Evolutionary conservation across 2,888 invertebrate genomes (phyloP), one percentile per base, ranked within the genome.

Genomic region (Melikaiella ostensackeni): DNA sequence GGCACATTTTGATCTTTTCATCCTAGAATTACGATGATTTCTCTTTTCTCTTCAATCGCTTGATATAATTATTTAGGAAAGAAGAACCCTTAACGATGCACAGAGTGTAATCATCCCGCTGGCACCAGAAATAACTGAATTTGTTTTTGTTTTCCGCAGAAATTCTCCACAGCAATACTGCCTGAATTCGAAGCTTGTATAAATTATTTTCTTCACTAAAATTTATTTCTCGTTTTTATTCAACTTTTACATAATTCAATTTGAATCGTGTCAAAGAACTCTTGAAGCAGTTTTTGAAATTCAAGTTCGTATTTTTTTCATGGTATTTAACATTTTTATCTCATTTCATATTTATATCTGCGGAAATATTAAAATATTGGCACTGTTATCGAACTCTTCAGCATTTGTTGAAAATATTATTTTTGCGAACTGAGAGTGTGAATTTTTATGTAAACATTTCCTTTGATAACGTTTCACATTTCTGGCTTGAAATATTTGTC

Each of bases 1-100:
- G 35, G 21, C 3, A 35, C 8, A 35, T 35, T 35, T 35, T 63
- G 19, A 63, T 63, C n/a, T 35, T 35, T 63, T 35, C 35, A 11
- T 35, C 5, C 21, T 13, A 24, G 9, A 42, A 30, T 27, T 27
- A 9, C 7, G 27, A 50, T 66, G 8, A 46, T 66, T 66, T 3
- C 9, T 66, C 27, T 27, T 27, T 64, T 8, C 30, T 50, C 9
- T 66, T 66, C 27, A 66, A 30, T 66, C 24, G 21, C 27, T 24
- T 21, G 19, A 66, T n/a, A 27, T 27, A 30, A 66, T 70, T 11
- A 50, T 70, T 30, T 7, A 30, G 46, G 19, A 70, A 50, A 70
- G 30, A 70, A 70, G 46, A 70, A 50, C 66, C n/a, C 50, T 50
- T 50, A 70, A 70, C 50, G 70, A 50, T 70, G 30, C 30, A 30